These are phyloP conservation scores for Acleris laterana DNA, from an alignment of 2,888 invertebrate species.

Conservation along the genomic window DNA sequence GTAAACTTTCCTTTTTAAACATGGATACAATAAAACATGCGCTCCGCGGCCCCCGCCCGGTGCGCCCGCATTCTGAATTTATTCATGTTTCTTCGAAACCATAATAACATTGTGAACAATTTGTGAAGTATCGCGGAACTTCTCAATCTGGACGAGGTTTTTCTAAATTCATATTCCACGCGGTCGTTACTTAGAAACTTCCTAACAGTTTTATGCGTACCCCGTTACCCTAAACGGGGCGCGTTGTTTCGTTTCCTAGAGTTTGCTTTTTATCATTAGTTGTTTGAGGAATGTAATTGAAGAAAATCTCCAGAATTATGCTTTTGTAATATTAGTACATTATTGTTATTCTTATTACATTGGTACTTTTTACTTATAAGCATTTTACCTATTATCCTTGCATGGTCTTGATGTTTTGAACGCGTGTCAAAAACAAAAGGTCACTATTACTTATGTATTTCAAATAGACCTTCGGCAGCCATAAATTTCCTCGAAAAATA, in stretches of 20 bases:
- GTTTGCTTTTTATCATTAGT: background rate
- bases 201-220: constrained; percentile 35
- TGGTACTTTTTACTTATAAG: too few relatives aligned
- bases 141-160: constrained; percentile 52
- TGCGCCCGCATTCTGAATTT: constrained; percentile 55
- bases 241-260: constrained; percentile 19
- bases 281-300: background rate
- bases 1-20: constrained; percentile 37
- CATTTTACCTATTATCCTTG: too few relatives aligned
- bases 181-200: constrained; percentile 40
- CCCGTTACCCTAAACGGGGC: constrained; percentile 32
- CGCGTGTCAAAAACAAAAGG: too few relatives aligned
- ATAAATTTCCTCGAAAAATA: constrained; percentile 25
- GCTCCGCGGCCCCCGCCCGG: constrained; percentile 23
- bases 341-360: too few relatives aligned
- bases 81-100: constrained; percentile 57
- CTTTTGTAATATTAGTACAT: too few relatives aligned
- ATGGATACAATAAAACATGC: constrained; percentile 36
- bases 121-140: constrained; percentile 57
- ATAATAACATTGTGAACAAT: constrained; percentile 59
- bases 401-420: too few relatives aligned
- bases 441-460: background rate
- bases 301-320: background rate
- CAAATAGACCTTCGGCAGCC: background rate
- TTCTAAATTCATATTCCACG: constrained; percentile 53